Base-by-base conservation (phyloP, 1,140 invertebrate species). In the Drosophila setifemur region DNA sequence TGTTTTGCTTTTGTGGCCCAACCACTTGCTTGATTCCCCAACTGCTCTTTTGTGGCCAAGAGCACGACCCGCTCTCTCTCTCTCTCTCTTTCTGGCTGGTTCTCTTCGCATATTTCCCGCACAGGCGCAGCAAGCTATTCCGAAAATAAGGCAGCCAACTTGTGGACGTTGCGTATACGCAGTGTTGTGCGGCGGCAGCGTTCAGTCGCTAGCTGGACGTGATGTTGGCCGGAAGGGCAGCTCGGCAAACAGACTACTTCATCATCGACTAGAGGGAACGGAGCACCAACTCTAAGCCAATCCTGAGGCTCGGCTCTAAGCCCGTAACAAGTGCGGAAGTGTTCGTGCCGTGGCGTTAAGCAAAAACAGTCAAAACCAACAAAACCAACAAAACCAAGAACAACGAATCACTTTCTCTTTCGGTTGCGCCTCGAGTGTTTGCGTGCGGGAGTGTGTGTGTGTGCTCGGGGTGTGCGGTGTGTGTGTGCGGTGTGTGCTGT, bases 11-110 rank as follows among this genome's bases (percentile, higher is more conserved):
- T 73, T 52, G 49, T 44, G 55, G 45, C 40, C 58, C 82, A 85
- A 85, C 79, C 79, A 85, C 79, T 85, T 85, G 79, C 79, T 86
- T 85, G 79, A 85, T 85, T 85, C 79, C 70, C 73, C 72, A 21
- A 45, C 14, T 45, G 18, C 21, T 25, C 26, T 49, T 19, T 43
- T 26, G 0, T 39, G 33, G 33, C 48, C 21, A 31, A 33, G 48
- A 50, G 18, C 2, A 2, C 8, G 7, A n/a, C n/a, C n/a, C 23
- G 26, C 23, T 31, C 25, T 37, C 28, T 12, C 1, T 0, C 42
- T 25, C 21, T 35, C 48, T 52, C 33, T 52, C 26, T 23, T 42
- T 6, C 4, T n/a, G 1, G 25, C 25, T 16, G 16, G 7, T 18
- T 23, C 35, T 40, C 19, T 43, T 45, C 12, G 43, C 4, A 4